A percentile compares a stretch with the other conserved stretches of the same genome.
Evolutionary conservation across 2,797 vertebrate species (phyloP).

Genomic region (Crenuchus spilurus): DNA sequence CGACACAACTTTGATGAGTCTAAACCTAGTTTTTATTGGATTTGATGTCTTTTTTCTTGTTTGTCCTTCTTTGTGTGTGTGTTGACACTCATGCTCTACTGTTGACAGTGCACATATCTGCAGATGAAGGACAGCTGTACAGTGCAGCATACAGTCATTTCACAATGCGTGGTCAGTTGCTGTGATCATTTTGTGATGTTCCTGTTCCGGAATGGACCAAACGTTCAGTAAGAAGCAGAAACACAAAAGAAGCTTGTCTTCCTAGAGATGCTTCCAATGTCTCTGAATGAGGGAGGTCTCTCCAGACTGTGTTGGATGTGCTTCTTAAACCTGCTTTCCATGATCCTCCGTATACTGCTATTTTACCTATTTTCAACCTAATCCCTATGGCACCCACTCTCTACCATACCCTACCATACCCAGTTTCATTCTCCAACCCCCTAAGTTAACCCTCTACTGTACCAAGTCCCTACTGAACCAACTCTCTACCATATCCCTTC

Average conservation of each 20-base stretch:
- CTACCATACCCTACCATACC: background rate
- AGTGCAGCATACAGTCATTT: background rate
- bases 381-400: background rate
- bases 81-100: no score
- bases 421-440: background rate
- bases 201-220: background rate
- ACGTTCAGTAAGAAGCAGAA: constrained; percentile 16
- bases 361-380: background rate
- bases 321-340: constrained; percentile 1
- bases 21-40: background rate
- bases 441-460: no score
- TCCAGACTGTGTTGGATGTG: constrained; percentile 38
- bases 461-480: background rate
- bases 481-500: background rate
- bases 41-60: constrained; percentile 5
- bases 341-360: background rate
- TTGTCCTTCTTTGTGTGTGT: constrained; percentile 14
- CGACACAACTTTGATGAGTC: background rate
- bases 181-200: background rate
- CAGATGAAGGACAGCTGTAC: constrained; percentile 17
- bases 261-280: constrained; percentile 10
- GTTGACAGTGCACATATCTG: constrained; percentile 36
- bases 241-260: constrained; percentile 33
- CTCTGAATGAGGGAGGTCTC: constrained; percentile 25
- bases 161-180: background rate